phyloP scores from a whole-genome alignment of 2,888 invertebrate genomes.

The Adineta ricciae region DNA sequence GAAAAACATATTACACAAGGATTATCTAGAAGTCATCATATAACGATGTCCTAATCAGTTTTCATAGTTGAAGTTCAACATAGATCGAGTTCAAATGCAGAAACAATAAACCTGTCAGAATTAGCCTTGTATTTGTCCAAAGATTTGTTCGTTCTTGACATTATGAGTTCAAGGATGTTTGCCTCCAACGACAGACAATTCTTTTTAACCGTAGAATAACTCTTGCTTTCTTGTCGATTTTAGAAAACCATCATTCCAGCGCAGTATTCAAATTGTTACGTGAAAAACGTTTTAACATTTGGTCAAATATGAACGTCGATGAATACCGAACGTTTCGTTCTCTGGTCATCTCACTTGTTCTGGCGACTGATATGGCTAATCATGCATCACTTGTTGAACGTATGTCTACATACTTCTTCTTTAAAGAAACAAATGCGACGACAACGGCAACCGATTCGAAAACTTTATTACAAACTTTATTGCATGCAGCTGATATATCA shows the following conservation, averaged over 20 bases:
- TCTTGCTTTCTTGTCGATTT: background rate
- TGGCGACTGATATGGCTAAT: background rate
- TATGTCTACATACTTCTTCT: background rate
- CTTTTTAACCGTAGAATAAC: too few species aligned
- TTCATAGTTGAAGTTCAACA: too few species aligned
- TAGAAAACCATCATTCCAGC: background rate
- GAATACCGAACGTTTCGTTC: slow-evolving; percentile 1
- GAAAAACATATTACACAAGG: too few species aligned
- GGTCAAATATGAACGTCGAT: background rate
- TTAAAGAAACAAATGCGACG: background rate
- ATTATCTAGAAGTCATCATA: too few species aligned
- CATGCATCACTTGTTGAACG: background rate
- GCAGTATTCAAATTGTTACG: background rate
- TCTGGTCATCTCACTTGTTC: background rate
- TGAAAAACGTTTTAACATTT: background rate
- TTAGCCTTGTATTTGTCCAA: too few species aligned
- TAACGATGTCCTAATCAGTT: too few species aligned
- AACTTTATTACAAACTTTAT: background rate
- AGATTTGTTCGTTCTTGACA: too few species aligned
- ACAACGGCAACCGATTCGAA: background rate
- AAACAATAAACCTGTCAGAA: too few species aligned
- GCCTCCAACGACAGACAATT: too few species aligned
- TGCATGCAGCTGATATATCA: background rate
- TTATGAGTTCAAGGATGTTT: too few species aligned
- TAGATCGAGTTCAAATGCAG: too few species aligned